Evolutionary conservation across 2,888 invertebrate genomes (phyloP), one percentile per base, ranked within the genome.

Genomic region (Ernsta delagoae): DNA sequence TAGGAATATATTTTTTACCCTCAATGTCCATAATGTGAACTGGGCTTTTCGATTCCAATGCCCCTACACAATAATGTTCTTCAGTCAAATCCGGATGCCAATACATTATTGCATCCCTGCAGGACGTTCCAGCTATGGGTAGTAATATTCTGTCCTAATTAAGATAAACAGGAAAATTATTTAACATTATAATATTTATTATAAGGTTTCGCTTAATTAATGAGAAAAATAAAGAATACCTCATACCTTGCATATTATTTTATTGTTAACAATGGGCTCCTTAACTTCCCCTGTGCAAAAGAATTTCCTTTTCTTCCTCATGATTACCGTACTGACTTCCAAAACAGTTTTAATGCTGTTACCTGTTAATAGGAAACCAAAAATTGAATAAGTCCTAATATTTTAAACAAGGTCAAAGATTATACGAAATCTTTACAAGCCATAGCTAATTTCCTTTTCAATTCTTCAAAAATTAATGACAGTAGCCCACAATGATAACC

Each of bases 281-380:
- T 92, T 92, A 1, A 92, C 92, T 85, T 92, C 92, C 6, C 92
- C 87, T 6, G 92, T 92, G 72, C 92, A 93, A 75, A 92, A 92
- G 72, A 88, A 92, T 74, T 92, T 92, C n/a, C 92, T 82, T 72
- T 90, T 91, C 73, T 92, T 92, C 65, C 92, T 83, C 91, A 91
- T 92, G 36, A 93, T 89, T 24, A 93, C 80, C 4, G 92, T 92
- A 71, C 92, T 93, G 1, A 92, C 78, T 77, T 92, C 92, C 64
- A 93, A 75, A 0, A 93, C 90, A 1, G 92, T 92, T 79, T 92
- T 92, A 24, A 93, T 92, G 73, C 92, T 93, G 71, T 91, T 92
- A 24, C 92, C 92, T 92, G 70, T 31, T 31, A 31, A 31, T 31
- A 31, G 31, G 4, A 31, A 31, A 31, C 31, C 31, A 31, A 31